phyloP scores from a whole-genome alignment of 2,113 vertebrate species.

The Pionites leucogaster region DNA sequence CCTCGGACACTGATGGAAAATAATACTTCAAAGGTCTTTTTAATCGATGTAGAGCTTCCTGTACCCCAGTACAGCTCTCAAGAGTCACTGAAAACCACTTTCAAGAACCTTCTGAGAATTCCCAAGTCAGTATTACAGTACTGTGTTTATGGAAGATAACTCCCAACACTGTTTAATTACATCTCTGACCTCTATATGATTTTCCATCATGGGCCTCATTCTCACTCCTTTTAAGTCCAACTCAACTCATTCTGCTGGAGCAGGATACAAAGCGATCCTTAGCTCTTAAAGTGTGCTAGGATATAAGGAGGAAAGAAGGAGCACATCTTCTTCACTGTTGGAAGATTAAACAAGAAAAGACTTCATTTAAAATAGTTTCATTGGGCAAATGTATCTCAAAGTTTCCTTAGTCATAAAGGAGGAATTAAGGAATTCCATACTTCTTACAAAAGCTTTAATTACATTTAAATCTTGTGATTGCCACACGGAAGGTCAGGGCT shows the following conservation, averaged over 20 bases:
- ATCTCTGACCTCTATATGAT: constrained; percentile 24
- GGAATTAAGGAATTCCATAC: not conserved
- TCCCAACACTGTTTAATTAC: constrained; percentile 43
- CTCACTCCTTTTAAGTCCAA: constrained; percentile 12
- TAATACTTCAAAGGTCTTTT: constrained; percentile 16
- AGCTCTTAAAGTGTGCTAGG: constrained; percentile 18
- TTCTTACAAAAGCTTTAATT: not conserved
- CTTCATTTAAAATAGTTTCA: not conserved
- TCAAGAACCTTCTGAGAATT: constrained; percentile 16
- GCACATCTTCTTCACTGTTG: accelerated
- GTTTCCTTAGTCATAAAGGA: not conserved
- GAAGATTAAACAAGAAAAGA: not conserved
- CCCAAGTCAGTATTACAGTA: not conserved
- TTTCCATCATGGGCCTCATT: constrained; percentile 15
- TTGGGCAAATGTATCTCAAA: not conserved
- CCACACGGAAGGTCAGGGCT: not conserved
- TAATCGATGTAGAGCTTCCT: constrained; percentile 14
- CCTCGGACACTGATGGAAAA: constrained; percentile 2
- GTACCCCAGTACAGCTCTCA: not conserved
- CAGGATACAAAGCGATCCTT: not conserved
- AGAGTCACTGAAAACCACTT: constrained; percentile 1
- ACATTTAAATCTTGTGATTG: not conserved
- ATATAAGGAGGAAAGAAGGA: constrained; percentile 1
- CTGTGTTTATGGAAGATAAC: not conserved
- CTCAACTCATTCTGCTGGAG: not conserved